Conservation (phyloP, 2,888 invertebrate genomes). For the Petrophora chlorosata region DNA sequence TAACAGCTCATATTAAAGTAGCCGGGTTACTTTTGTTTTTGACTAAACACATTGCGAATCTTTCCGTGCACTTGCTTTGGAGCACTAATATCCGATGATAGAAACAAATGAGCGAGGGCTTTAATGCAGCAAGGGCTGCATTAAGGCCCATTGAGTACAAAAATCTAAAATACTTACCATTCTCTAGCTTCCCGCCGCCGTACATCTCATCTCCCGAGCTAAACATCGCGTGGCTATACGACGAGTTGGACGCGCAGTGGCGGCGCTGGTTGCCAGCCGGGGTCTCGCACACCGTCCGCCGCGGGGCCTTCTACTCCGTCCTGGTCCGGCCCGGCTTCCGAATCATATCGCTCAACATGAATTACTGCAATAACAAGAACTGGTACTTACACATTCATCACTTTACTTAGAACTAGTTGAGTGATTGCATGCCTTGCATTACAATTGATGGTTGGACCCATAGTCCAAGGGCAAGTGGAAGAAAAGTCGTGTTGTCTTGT, state of each 20-base stretch:
- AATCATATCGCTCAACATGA: conserved; percentile 97
- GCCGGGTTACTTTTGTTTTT: too few relatives aligned
- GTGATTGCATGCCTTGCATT: conserved; percentile 5
- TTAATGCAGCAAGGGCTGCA: too few relatives aligned
- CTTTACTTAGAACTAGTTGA: not conserved
- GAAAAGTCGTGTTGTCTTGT: too few relatives aligned
- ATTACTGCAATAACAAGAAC: conserved; percentile 97
- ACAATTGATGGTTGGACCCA: too few relatives aligned
- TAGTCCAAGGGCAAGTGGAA: too few relatives aligned
- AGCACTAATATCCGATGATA: too few relatives aligned
- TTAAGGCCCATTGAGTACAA: too few relatives aligned
- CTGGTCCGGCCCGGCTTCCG: conserved; percentile 95
- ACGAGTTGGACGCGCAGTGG: conserved; percentile 95
- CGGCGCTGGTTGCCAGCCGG: conserved; percentile 95
- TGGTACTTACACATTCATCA: conserved; percentile 83
- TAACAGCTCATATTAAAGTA: too few relatives aligned
- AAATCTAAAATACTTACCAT: conserved; percentile 11
- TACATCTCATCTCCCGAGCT: conserved; percentile 91
- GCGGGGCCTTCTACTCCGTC: conserved; percentile 96
- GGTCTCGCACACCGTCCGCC: conserved; percentile 92
- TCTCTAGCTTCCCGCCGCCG: conserved; percentile 92
- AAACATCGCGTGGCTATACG: conserved; percentile 96
- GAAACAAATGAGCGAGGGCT: too few relatives aligned
- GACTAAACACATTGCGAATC: too few relatives aligned
- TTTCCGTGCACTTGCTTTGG: too few relatives aligned